These are phyloP conservation scores for Chlorops oryzae DNA, from an alignment of 1,140 invertebrate species.

Conservation along the genomic window DNA sequence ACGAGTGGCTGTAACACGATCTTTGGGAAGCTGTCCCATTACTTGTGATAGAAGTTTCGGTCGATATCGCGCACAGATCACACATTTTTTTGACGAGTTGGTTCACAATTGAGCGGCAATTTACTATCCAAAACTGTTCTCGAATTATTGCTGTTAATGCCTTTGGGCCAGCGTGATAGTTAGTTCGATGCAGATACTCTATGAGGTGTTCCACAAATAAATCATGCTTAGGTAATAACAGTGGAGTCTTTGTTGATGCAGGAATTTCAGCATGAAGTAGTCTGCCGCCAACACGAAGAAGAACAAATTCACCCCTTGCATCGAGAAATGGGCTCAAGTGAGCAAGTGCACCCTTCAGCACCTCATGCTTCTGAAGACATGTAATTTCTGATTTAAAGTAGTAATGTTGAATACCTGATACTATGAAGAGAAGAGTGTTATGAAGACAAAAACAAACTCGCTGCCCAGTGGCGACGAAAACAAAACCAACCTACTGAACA, in stretches of 20 bases:
- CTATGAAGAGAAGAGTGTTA: background rate
- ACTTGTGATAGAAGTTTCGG: background rate
- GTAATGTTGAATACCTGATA: background rate
- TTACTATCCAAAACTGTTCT: conserved; percentile 10
- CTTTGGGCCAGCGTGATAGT: conserved; percentile 11
- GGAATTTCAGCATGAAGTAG: background rate
- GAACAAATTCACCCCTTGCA: background rate
- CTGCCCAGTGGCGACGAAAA: too few relatives aligned
- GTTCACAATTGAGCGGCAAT: too few relatives aligned
- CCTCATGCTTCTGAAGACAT: too few relatives aligned
- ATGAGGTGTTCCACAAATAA: background rate
- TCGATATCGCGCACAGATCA: background rate
- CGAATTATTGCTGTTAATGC: conserved; percentile 2
- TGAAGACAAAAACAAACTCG: too few relatives aligned
- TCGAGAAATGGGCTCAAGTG: conserved; percentile 4
- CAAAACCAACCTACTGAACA: too few relatives aligned
- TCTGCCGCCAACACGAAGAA: conserved; percentile 7
- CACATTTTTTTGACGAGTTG: too few relatives aligned
- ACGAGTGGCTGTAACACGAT: background rate
- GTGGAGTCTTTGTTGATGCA: background rate
- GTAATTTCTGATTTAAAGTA: background rate
- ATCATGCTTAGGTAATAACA: conserved; percentile 7
- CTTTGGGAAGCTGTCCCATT: background rate
- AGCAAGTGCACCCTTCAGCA: background rate
- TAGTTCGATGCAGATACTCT: conserved; percentile 5